phyloP scores from a whole-genome alignment of 2,888 invertebrate species.

The Notodonta ziczac region DNA sequence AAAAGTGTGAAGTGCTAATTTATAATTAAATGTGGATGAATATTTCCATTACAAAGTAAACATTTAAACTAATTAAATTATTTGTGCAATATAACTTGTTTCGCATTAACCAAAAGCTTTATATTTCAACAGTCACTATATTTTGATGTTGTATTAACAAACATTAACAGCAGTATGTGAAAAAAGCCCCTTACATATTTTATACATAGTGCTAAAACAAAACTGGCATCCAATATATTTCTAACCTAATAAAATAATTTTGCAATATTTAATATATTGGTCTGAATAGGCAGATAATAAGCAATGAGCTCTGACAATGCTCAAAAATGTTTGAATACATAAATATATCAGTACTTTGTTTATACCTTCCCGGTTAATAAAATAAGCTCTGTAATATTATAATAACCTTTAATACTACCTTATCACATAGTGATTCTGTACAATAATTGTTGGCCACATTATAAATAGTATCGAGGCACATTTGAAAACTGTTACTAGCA shows the following conservation, averaged over 20 bases:
- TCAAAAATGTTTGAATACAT: slow-evolving; percentile 19
- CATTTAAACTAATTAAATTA: slow-evolving; percentile 18
- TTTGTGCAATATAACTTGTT: slow-evolving; percentile 28
- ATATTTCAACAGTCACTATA: not conserved
- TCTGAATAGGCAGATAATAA: slow-evolving; percentile 16
- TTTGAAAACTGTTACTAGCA: slow-evolving; percentile 31
- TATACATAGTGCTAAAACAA: slow-evolving; percentile 27
- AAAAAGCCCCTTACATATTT: slow-evolving; percentile 22
- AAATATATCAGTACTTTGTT: slow-evolving; percentile 39
- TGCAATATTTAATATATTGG: slow-evolving; percentile 31
- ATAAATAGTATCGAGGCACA: slow-evolving; percentile 21
- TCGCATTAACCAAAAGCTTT: slow-evolving; percentile 18
- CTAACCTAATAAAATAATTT: slow-evolving; percentile 29
- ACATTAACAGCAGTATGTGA: slow-evolving; percentile 14
- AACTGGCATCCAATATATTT: slow-evolving; percentile 25
- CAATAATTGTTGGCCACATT: slow-evolving; percentile 52
- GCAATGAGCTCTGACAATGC: slow-evolving; percentile 26
- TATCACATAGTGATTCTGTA: slow-evolving; percentile 55
- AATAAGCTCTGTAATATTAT: slow-evolving; percentile 50
- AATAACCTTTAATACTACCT: slow-evolving; percentile 49
- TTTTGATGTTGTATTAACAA: not conserved
- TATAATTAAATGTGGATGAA: slow-evolving; percentile 23
- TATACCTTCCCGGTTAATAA: slow-evolving; percentile 31
- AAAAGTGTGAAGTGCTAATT: slow-evolving; percentile 26
- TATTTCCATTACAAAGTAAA: slow-evolving; percentile 8